These are phyloP conservation scores for Thalassaphorura encarpata DNA, from an alignment of 1,140 invertebrate genomes.

Conservation along the genomic window DNA sequence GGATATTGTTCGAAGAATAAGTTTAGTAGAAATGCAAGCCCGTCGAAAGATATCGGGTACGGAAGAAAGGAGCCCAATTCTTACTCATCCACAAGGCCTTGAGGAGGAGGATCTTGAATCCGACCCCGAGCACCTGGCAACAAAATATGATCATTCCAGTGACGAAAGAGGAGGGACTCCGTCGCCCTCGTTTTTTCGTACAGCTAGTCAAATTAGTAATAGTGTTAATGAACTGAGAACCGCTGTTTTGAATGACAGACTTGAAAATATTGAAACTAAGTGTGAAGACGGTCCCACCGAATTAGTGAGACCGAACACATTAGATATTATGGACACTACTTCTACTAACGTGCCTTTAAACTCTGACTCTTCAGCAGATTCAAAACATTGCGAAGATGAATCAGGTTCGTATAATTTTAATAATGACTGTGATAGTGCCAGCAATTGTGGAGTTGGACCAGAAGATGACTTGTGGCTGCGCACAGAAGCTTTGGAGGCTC, in stretches of 20 bases:
- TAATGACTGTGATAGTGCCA: conserved; percentile 11
- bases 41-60: neutral
- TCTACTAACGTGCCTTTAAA: neutral
- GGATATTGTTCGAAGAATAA: conserved; percentile 22
- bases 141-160: neutral
- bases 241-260: neutral
- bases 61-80: neutral
- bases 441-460: neutral
- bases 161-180: conserved; percentile 1
- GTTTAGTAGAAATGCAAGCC: conserved; percentile 20
- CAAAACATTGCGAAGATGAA: neutral
- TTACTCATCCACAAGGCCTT: neutral
- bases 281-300: neutral
- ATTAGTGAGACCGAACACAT: neutral
- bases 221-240: neutral
- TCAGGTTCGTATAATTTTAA: neutral
- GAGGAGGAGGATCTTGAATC: neutral
- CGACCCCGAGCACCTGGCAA: neutral
- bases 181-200: neutral
- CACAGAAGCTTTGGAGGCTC: conserved; percentile 17
- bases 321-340: neutral
- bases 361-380: neutral
- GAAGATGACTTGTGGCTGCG: conserved; percentile 23
- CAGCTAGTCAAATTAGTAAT: neutral
- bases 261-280: neutral